phyloP scores from a whole-genome alignment of 2,113 vertebrate genomes.

The Chlamydotis undulata region DNA sequence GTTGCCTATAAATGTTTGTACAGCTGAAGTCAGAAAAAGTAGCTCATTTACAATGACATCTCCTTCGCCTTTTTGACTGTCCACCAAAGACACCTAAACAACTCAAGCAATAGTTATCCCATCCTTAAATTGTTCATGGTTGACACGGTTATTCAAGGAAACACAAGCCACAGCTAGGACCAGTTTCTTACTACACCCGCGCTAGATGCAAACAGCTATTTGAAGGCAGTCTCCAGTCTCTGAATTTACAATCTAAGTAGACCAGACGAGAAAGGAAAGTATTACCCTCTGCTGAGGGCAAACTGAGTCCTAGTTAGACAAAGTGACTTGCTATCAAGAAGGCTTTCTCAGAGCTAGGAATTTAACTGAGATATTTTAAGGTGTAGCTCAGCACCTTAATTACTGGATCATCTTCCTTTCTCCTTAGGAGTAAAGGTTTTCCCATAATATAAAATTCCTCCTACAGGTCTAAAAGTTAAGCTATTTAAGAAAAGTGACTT shows the following conservation, averaged over 20 bases:
- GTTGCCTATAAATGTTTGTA: neutral
- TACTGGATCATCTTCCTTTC: neutral
- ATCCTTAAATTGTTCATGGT: neutral
- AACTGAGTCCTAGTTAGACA: neutral
- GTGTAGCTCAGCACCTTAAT: neutral
- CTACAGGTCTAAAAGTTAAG: slow-evolving; percentile 16
- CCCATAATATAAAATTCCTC: neutral
- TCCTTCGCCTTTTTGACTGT: neutral
- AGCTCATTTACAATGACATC: neutral
- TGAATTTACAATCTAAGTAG: neutral
- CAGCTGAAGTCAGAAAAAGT: neutral
- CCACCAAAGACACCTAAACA: neutral
- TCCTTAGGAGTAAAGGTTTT: neutral
- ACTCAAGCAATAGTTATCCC: neutral
- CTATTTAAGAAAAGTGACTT: slow-evolving; percentile 12
- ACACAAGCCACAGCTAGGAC: neutral
- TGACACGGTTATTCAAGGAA: neutral
- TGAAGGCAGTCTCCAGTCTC: neutral
- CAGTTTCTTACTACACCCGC: neutral
- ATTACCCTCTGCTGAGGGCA: neutral
- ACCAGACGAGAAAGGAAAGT: neutral
- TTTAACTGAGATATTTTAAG: neutral
- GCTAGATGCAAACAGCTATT: neutral
- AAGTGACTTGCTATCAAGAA: neutral
- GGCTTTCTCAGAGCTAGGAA: neutral